Conservation (phyloP, 2,888 invertebrate genomes). For the Lobophora halterata region DNA sequence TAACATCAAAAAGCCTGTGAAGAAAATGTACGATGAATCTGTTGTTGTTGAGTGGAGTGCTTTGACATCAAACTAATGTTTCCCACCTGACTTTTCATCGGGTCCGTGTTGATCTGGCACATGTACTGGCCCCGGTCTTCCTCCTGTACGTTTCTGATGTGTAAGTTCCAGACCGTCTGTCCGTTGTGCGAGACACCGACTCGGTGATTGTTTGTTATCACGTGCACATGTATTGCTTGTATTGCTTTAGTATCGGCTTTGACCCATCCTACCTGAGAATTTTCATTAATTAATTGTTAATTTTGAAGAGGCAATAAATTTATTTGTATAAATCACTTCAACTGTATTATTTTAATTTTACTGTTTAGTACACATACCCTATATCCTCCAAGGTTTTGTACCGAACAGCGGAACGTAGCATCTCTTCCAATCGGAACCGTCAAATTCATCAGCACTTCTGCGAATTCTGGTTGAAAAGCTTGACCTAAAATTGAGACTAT, state of each 20-base stretch:
- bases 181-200: conserved; percentile 92
- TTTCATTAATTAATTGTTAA: too few relatives aligned
- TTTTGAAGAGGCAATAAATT: too few relatives aligned
- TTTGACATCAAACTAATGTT: conserved; percentile 50
- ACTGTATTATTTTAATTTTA: too few relatives aligned
- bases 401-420: conserved; percentile 92
- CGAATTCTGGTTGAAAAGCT: conserved; percentile 92
- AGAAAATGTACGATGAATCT: conserved; percentile 17
- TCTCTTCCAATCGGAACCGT: conserved; percentile 92
- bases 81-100: conserved; percentile 94
- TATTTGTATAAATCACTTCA: too few relatives aligned
- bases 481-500: conserved; percentile 74
- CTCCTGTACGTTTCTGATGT: conserved; percentile 91
- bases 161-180: conserved; percentile 93
- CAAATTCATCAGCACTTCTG: conserved; percentile 90
- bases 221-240: conserved; percentile 95
- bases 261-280: conserved; percentile 92
- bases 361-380: conserved; percentile 82
- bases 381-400: conserved; percentile 93
- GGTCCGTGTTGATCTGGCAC: conserved; percentile 97
- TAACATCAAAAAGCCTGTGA: conserved; percentile 16
- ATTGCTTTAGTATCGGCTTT: conserved; percentile 96
- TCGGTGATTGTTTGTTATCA: conserved; percentile 94
- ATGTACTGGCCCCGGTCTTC: conserved; percentile 95
- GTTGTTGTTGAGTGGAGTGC: conserved; percentile 50